Evolutionary conservation across 30 jellyfish, hydroid and myxozoan species (phyloP), one percentile per base, ranked within the genome.

Genomic region (Nemopilema nomurai): DNA sequence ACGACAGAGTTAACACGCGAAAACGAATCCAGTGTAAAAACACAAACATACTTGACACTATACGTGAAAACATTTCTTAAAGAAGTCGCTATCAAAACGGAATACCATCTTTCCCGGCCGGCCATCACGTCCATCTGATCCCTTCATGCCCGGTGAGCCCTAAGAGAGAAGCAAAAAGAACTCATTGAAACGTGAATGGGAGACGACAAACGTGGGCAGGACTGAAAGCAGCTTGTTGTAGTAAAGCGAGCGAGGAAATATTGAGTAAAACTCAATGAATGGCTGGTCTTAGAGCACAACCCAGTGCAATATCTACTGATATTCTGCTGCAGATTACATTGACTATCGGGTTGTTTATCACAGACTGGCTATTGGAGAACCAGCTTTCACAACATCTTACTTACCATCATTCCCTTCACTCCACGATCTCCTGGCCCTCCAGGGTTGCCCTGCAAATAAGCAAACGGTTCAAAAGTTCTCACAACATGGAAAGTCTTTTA

Each of bases 111-210:
- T 57, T 19, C 91, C 91, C 18, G 91, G 86, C 28, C 91, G 65
- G 22, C 91, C 91, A 71, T 83, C 86, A 51, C 91, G 62, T 1
- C 96, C 96, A 63, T 53, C 62, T 29, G 77, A 20, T 62, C 96
- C 96, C 13, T 28, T 27, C 68, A 26, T 33, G 18, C 96, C 96
- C 9, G 71, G 53, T 1, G 96, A 75, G 25, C 91, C 91, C 91
- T 83, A 73, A 6, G 53, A 51, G 57, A 62, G 21, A 30, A 64
- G 28, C 21, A 1, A 20, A 62, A 53, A 53, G 4, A 21, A 28
- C 20, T 17, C 24, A 13, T 18, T 17, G 9, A 16, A 66, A 66
- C 76, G 76, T 8, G 16, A n/a, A n/a, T n/a, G n/a, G n/a, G n/a
- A n/a, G n/a, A n/a, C n/a, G n/a, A n/a, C n/a, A n/a, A n/a, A n/a